Evolutionary conservation across 1,140 invertebrate species (phyloP), one percentile per base, ranked within the genome.

Genomic region (Wasmannia auropunctata): DNA sequence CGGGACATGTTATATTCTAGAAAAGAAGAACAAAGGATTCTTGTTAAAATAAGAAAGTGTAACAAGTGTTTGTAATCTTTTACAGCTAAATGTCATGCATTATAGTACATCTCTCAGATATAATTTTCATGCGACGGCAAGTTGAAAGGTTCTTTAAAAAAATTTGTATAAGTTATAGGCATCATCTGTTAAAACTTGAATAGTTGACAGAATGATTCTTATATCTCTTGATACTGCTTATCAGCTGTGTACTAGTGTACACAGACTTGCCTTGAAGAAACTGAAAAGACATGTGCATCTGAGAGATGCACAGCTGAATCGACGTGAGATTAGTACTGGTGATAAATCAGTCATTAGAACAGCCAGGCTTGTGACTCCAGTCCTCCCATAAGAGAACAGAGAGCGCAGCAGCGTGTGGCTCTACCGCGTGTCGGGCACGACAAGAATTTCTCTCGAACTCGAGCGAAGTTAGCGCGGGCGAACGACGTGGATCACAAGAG

Each of bases 1-100:
- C 96, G 95, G 92, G 96, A 96, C 96, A 96, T 96, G 93, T 92
- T 96, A 95, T 95, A 96, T 95, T 95, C 96, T 96, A 87, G 85
- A 93, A 95, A 69, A 76, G 74, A 87, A 16, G 86, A 51, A 62
- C 14, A 85, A 83, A 74, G 85, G 1, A 69, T 58, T 34, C 10
- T 51, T 87, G 14, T 85, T 56, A 70, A 81, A 76, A 16, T 3
- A 49, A 31, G 69, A 70, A 54, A 40, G 31, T 56, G 11, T 54
- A 2, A n/a, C n/a, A n/a, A n/a, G n/a, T 28, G 0, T 67, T 51
- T 34, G 10, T 19, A 0, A 62, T 3, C 11, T 34, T 7, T 80
- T 14, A 1, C 11, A 69, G 0, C 37, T 25, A 10, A 79, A 4
- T 28, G 8, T 40, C 25, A 56, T 16, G 14, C 7, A 60, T 54